Conservation (phyloP, 2,888 invertebrate genomes). For the Strigamia maritima region DNA sequence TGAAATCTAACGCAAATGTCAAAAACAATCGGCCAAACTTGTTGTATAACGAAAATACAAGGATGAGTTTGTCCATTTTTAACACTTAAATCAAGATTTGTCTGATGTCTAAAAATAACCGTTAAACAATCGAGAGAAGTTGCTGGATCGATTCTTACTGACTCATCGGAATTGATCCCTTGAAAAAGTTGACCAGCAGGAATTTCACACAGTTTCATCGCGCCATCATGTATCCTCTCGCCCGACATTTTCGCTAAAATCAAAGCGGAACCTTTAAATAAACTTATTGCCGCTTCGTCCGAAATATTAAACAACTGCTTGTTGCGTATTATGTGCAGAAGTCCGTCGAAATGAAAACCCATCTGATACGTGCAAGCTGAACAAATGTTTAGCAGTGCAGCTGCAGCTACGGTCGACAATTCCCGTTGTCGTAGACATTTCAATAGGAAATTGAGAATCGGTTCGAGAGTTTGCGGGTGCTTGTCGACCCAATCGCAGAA, state of each 20-base stretch:
- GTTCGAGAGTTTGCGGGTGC: conserved; percentile 76
- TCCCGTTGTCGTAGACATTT: conserved; percentile 68
- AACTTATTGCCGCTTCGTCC: conserved; percentile 70
- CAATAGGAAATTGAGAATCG: conserved; percentile 75
- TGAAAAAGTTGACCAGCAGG: conserved; percentile 50
- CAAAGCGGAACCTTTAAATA: conserved; percentile 68
- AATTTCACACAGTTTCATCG: conserved; percentile 74
- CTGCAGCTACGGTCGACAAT: conserved; percentile 76
- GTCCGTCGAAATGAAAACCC: conserved; percentile 66
- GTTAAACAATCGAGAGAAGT: conserved; percentile 88
- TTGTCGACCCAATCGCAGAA: conserved; percentile 91
- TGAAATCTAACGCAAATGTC: conserved; percentile 74
- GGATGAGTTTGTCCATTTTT: conserved; percentile 63
- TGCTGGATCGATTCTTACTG: conserved; percentile 73
- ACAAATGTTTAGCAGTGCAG: conserved; percentile 80
- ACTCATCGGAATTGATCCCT: too few species aligned
- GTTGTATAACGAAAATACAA: conserved; percentile 59
- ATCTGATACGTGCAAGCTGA: conserved; percentile 75
- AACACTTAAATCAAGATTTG: conserved; percentile 48
- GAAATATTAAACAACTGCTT: conserved; percentile 69
- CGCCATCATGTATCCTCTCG: conserved; percentile 56
- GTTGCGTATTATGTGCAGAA: conserved; percentile 70
- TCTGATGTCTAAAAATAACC: conserved; percentile 74
- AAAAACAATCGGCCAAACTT: conserved; percentile 81
- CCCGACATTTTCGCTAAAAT: conserved; percentile 54